A percentile compares a stretch with the other conserved stretches of the same genome.
phyloP scores from a whole-genome alignment of 2,888 invertebrate genomes.

The Metellina segmentata region DNA sequence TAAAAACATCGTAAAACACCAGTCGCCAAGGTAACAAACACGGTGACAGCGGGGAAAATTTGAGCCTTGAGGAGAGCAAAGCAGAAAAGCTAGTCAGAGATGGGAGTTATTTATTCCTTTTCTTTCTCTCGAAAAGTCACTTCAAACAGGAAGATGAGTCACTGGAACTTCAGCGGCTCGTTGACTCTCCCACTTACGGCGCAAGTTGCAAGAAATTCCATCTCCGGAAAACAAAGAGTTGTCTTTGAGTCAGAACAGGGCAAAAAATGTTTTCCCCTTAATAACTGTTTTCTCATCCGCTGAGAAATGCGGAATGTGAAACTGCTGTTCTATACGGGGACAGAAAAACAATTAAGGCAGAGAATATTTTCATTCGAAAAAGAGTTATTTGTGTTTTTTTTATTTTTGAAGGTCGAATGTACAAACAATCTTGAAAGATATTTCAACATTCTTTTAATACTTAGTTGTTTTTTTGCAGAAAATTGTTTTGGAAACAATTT shows the following conservation, averaged over 20 bases:
- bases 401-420: background rate
- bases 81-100: constrained; percentile 24
- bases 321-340: background rate
- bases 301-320: background rate
- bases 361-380: background rate
- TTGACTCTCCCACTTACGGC: constrained; percentile 42
- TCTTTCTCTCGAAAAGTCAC: constrained; percentile 10
- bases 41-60: background rate
- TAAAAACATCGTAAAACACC: constrained; percentile 15
- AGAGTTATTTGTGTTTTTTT: background rate
- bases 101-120: constrained; percentile 21
- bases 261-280: background rate
- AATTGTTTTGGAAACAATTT: too few relatives aligned
- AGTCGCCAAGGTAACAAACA: constrained; percentile 13
- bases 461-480: too few relatives aligned
- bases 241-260: background rate
- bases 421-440: too few relatives aligned
- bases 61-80: background rate
- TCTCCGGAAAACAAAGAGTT: constrained; percentile 12
- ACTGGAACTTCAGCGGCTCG: constrained; percentile 33
- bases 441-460: too few relatives aligned
- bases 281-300: background rate
- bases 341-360: background rate
- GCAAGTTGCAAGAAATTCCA: constrained; percentile 35
- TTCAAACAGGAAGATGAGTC: constrained; percentile 68